A percentile compares a stretch with the other conserved stretches of the same genome.
Conservation (phyloP, 1,140 invertebrate genomes). For the Leptinotarsa undecemlineata region DNA sequence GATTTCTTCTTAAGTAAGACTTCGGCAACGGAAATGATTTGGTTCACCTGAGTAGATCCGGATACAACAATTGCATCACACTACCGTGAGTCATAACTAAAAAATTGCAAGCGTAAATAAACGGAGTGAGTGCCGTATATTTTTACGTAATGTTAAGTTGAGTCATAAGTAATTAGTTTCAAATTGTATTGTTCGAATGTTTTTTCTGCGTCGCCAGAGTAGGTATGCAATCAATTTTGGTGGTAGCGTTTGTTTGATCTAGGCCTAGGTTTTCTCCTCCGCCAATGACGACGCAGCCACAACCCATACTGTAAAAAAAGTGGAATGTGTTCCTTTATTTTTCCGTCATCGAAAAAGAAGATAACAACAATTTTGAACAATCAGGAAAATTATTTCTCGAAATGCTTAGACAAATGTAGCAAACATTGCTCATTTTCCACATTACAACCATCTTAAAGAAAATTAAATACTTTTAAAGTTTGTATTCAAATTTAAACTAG, state of each 20-base stretch:
- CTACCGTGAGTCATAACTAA: slow-evolving; percentile 1
- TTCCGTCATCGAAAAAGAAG: no score
- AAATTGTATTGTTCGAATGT: not conserved
- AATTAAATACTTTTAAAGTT: no score
- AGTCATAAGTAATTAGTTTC: slow-evolving; percentile 4
- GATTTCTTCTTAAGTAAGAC: slow-evolving; percentile 6
- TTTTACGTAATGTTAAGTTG: not conserved
- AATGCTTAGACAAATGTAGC: no score
- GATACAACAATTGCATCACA: slow-evolving; percentile 18
- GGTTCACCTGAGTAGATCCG: slow-evolving; percentile 8
- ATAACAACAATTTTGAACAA: no score
- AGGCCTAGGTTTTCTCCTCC: no score
- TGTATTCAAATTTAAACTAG: no score
- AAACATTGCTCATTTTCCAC: no score
- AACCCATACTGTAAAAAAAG: no score
- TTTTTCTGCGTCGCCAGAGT: not conserved
- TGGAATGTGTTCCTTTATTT: no score
- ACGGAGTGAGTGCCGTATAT: not conserved
- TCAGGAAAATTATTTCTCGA: no score
- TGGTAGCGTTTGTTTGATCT: not conserved
- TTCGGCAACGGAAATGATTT: slow-evolving; percentile 8
- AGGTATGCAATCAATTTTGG: not conserved
- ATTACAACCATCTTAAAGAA: no score
- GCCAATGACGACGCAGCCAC: no score
- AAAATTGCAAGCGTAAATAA: slow-evolving; percentile 13